These are phyloP conservation scores for Rhagoletis zephyria DNA, from an alignment of 1,140 invertebrate genomes.

Conservation along the genomic window DNA sequence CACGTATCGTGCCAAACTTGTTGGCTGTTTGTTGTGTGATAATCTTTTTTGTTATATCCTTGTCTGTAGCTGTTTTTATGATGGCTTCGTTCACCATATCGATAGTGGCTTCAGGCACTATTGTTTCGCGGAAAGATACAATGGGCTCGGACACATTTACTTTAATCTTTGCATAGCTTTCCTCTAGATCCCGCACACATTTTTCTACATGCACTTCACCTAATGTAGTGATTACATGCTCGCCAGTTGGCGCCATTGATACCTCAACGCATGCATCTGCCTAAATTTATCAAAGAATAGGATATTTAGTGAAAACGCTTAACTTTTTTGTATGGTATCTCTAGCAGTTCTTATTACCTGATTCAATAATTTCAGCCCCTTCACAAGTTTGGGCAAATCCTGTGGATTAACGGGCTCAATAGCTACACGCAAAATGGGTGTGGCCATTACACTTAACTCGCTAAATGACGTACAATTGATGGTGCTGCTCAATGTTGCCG, in stretches of 20 bases:
- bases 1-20: constrained; percentile 81
- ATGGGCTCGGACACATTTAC: constrained; percentile 94
- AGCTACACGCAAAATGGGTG: constrained; percentile 94
- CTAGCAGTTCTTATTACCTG: constrained; percentile 56
- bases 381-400: constrained; percentile 86
- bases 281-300: constrained; percentile 74
- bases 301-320: background rate
- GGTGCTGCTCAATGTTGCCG: constrained; percentile 89
- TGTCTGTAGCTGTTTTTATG: constrained; percentile 77
- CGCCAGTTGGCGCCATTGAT: constrained; percentile 92
- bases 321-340: background rate
- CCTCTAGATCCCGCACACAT: constrained; percentile 89
- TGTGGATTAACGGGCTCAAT: constrained; percentile 90
- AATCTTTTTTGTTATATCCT: constrained; percentile 74
- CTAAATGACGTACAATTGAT: constrained; percentile 91
- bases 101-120: constrained; percentile 85
- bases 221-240: constrained; percentile 95
- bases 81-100: constrained; percentile 93
- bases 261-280: constrained; percentile 95
- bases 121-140: constrained; percentile 95
- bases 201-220: constrained; percentile 98
- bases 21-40: constrained; percentile 81
- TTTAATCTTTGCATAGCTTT: constrained; percentile 89
- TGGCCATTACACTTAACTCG: constrained; percentile 84
- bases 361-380: constrained; percentile 75